A percentile compares a stretch with the other conserved stretches of the same genome.
These are phyloP conservation scores for Pseudopleuronectes americanus DNA, from an alignment of 2,797 vertebrate species.

Conservation along the genomic window DNA sequence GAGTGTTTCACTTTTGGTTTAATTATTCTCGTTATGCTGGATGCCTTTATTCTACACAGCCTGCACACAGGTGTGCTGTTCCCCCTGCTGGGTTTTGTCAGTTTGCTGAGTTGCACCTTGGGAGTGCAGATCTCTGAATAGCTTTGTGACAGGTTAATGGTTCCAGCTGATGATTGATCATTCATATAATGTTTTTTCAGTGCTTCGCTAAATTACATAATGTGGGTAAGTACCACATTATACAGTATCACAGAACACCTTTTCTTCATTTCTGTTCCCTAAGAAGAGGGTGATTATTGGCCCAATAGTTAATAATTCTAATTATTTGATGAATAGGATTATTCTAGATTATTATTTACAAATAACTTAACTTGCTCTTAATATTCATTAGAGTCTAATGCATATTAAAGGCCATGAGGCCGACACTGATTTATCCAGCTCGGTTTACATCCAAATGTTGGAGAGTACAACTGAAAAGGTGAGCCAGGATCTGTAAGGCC, in stretches of 20 bases:
- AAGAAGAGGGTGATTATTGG: neutral
- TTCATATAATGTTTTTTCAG: constrained; percentile 12
- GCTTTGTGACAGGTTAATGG: constrained; percentile 12
- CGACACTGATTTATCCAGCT: too few species aligned
- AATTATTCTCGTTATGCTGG: neutral
- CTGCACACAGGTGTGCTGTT: neutral
- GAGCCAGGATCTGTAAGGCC: too few species aligned
- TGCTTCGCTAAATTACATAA: neutral
- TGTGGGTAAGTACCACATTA: neutral
- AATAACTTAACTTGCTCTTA: too few species aligned
- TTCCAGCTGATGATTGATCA: constrained; percentile 25
- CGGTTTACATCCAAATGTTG: too few species aligned
- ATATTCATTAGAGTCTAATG: too few species aligned
- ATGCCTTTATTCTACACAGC: constrained; percentile 1
- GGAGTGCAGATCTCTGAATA: neutral
- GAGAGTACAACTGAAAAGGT: too few species aligned
- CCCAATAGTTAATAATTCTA: too few species aligned
- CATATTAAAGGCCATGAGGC: too few species aligned
- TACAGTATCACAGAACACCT: neutral
- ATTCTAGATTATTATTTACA: too few species aligned
- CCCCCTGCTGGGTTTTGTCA: constrained; percentile 20
- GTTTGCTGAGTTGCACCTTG: constrained; percentile 2
- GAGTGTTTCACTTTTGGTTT: too few species aligned
- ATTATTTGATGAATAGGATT: too few species aligned
- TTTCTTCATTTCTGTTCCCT: neutral